Conservation (phyloP, 2,797 vertebrate genomes). For the Acanthis flammea region DNA sequence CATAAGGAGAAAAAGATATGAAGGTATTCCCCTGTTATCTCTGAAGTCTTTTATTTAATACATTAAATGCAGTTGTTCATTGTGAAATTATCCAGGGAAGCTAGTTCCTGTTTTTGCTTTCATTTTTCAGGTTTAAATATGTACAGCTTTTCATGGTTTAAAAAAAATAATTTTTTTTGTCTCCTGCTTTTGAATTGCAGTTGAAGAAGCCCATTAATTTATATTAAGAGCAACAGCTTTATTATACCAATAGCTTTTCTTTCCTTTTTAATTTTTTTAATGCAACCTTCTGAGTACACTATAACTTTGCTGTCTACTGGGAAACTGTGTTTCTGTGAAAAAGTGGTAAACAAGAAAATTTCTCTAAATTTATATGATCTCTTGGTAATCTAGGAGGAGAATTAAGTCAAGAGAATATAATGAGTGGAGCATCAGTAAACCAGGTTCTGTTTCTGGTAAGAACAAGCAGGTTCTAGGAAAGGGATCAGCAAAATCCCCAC, state of each 20-base stretch:
- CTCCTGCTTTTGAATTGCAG: background rate
- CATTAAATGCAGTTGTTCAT: background rate
- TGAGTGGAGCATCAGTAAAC: background rate
- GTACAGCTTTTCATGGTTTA: background rate
- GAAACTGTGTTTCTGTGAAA: background rate
- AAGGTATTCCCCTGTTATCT: background rate
- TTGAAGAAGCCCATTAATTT: background rate
- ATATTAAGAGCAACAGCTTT: background rate
- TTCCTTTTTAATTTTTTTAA: background rate
- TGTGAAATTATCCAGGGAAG: slow-evolving; percentile 24
- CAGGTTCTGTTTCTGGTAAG: background rate
- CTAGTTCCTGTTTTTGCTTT: background rate
- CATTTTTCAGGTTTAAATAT: background rate
- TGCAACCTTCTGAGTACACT: background rate
- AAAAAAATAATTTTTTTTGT: background rate
- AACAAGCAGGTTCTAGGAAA: background rate
- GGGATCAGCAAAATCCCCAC: background rate
- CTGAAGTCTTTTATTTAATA: slow-evolving; percentile 13
- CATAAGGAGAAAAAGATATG: background rate
- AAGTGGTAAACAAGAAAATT: background rate
- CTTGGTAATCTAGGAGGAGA: background rate
- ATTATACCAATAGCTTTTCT: background rate
- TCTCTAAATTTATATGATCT: background rate
- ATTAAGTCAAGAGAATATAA: background rate
- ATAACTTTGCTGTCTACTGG: background rate